A percentile compares a stretch with the other conserved stretches of the same genome.
Evolutionary conservation across 2,113 vertebrate genomes (phyloP).

Genomic region (Hipposideros armiger): DNA sequence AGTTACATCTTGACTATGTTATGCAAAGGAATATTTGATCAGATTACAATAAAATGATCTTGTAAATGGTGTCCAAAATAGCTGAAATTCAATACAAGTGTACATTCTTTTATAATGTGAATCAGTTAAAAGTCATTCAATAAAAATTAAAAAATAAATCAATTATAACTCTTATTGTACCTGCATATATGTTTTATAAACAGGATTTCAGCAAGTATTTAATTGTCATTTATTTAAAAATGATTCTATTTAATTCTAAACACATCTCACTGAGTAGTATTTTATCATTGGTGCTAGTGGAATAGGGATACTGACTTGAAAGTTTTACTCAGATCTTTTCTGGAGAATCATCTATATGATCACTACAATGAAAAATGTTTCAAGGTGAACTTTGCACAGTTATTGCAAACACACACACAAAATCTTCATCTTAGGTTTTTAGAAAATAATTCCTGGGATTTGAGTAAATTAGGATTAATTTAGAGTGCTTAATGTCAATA

Average conservation of each 20-base stretch:
- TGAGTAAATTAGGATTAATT: constrained; percentile 14
- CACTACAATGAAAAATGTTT: neutral
- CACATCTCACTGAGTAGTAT: neutral
- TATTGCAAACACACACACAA: neutral
- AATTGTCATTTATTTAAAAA: constrained; percentile 21
- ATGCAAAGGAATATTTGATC: constrained; percentile 13
- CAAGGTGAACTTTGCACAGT: neutral
- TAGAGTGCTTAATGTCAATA: neutral
- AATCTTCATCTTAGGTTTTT: constrained; percentile 9
- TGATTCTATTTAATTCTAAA: neutral
- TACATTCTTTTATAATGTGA: constrained; percentile 67
- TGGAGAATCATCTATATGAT: neutral
- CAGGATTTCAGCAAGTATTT: constrained; percentile 26
- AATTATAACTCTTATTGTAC: constrained; percentile 13
- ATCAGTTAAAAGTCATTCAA: constrained; percentile 62
- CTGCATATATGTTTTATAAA: neutral
- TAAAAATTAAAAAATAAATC: constrained; percentile 43
- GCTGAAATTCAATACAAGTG: constrained; percentile 12
- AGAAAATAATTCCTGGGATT: neutral
- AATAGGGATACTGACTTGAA: neutral
- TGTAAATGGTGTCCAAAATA: constrained; percentile 52
- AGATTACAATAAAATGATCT: constrained; percentile 32
- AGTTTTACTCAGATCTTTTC: neutral
- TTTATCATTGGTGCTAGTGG: neutral
- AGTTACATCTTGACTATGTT: neutral